Conservation (phyloP, 2,113 vertebrate genomes). For the Podiceps cristatus region DNA sequence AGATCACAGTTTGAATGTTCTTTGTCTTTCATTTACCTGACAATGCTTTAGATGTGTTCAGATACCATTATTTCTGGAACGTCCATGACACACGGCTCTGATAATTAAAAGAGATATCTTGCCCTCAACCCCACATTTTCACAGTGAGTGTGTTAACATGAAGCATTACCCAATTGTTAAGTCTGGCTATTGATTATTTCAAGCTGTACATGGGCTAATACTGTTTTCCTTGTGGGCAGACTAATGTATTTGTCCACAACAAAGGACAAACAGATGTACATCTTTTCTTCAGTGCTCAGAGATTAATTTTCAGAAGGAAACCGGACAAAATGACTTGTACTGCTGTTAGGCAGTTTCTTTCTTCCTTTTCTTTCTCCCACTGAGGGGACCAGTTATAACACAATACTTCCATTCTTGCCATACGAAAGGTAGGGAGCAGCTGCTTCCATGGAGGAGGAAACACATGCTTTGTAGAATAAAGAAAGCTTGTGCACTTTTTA, state of each 20-base stretch:
- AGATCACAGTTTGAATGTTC: background rate
- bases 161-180: constrained; percentile 44
- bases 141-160: constrained; percentile 37
- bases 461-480: constrained; percentile 67
- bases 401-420: constrained; percentile 25
- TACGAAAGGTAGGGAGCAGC: constrained; percentile 16
- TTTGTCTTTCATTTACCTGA: background rate
- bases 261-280: constrained; percentile 44
- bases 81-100: constrained; percentile 6
- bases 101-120: constrained; percentile 70
- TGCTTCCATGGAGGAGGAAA: constrained; percentile 29
- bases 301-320: constrained; percentile 54
- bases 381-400: background rate
- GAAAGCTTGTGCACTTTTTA: constrained; percentile 57
- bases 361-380: background rate
- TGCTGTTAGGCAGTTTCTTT: background rate
- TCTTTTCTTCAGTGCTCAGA: constrained; percentile 39
- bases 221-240: constrained; percentile 41
- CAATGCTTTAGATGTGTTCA: constrained; percentile 2
- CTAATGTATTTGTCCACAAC: constrained; percentile 25
- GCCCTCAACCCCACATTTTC: constrained; percentile 42
- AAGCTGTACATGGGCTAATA: constrained; percentile 47
- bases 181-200: constrained; percentile 68
- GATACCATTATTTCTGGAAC: constrained; percentile 21
- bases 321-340: background rate